Conservation (phyloP, 2,113 vertebrate genomes). For the Dromas ardeola region DNA sequence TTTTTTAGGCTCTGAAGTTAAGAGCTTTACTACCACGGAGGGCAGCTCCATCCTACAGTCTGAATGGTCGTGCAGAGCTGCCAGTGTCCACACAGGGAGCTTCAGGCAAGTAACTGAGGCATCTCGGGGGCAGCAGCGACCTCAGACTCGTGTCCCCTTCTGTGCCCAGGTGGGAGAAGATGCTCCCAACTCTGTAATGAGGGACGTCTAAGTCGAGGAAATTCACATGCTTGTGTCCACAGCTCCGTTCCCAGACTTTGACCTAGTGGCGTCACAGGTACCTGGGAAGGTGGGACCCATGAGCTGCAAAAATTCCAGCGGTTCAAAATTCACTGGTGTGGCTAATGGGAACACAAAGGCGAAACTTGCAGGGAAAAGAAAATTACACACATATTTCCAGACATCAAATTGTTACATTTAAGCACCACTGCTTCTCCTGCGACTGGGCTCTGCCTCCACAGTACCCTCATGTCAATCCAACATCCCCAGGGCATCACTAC, state of each 20-base stretch:
- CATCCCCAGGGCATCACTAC: background rate
- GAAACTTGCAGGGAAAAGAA: background rate
- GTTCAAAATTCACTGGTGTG: background rate
- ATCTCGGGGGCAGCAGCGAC: background rate
- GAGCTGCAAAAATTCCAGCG: background rate
- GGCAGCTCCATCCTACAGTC: background rate
- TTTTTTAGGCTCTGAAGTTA: background rate
- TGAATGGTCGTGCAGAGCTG: background rate
- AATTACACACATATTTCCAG: background rate
- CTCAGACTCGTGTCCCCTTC: background rate
- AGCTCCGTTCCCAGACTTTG: background rate
- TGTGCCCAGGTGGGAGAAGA: background rate
- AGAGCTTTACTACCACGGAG: fast-evolving
- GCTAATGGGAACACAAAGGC: background rate
- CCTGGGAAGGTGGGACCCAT: background rate
- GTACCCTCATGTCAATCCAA: background rate
- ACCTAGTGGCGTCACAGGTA: background rate
- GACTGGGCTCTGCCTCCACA: background rate
- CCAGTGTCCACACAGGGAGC: background rate
- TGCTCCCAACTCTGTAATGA: fast-evolving
- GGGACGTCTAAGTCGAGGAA: background rate
- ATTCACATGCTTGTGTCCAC: background rate
- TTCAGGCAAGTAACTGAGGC: background rate
- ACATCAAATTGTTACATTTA: background rate
- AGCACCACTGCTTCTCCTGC: background rate